Conservation (phyloP, 2,797 vertebrate genomes). For the Amazona ochrocephala region DNA sequence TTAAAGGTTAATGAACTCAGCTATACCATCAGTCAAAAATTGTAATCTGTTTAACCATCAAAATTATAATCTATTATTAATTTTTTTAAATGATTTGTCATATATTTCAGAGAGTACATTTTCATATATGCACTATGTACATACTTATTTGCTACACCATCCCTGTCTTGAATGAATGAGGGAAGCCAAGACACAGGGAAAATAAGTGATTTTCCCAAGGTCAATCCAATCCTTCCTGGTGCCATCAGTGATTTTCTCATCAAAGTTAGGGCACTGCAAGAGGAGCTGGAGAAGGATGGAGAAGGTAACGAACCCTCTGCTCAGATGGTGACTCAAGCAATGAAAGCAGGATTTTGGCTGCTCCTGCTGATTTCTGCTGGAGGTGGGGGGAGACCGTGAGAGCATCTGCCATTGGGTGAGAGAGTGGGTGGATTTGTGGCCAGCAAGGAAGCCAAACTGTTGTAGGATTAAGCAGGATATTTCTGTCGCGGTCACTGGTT, state of each 20-base stretch:
- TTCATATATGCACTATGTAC: fast-evolving
- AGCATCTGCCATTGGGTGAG: constrained; percentile 43
- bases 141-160: fast-evolving
- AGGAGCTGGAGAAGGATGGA: neutral
- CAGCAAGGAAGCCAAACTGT: neutral
- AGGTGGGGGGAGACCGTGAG: neutral
- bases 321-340: neutral
- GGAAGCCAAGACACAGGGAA: neutral
- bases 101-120: neutral
- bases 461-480: constrained; percentile 61
- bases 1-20: neutral
- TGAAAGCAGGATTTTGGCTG: neutral
- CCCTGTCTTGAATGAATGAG: neutral
- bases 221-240: neutral
- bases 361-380: neutral
- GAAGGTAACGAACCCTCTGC: neutral
- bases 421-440: constrained; percentile 45
- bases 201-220: neutral
- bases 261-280: neutral
- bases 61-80: neutral
- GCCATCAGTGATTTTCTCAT: neutral
- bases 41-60: neutral
- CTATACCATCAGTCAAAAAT: neutral
- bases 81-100: neutral
- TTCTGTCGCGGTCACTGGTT: neutral